A percentile compares a stretch with the other conserved stretches of the same genome.
Conservation (phyloP, 2,888 invertebrate genomes). For the Stratiomys singularior region DNA sequence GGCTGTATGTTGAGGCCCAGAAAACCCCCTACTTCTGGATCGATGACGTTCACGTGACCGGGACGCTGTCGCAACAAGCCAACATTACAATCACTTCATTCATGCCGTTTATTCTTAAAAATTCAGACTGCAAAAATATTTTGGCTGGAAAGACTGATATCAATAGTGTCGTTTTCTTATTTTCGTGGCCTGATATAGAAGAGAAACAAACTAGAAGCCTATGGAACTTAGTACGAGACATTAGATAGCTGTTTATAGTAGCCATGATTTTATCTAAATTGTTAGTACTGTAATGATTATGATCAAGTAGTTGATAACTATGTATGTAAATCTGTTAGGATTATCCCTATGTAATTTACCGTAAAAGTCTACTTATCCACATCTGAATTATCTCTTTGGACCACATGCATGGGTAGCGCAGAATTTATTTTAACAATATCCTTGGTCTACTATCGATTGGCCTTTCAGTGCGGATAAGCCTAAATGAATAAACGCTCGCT, state of each 20-base stretch:
- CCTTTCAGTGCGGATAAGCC: too few species aligned
- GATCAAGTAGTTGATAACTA: too few species aligned
- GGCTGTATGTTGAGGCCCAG: slow-evolving; percentile 71
- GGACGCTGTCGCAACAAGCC: slow-evolving; percentile 69
- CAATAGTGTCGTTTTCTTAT: slow-evolving; percentile 60
- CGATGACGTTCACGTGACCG: slow-evolving; percentile 84
- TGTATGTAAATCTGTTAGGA: too few species aligned
- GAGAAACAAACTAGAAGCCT: slow-evolving; percentile 65
- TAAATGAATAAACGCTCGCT: not conserved
- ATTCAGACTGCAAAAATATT: slow-evolving; percentile 53
- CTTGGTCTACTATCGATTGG: too few species aligned
- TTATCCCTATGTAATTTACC: too few species aligned
- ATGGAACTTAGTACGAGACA: slow-evolving; percentile 61
- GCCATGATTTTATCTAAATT: slow-evolving; percentile 11
- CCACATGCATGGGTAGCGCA: too few species aligned
- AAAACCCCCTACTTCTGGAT: slow-evolving; percentile 81
- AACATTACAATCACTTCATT: slow-evolving; percentile 67
- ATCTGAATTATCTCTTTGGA: too few species aligned
- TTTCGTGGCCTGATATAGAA: slow-evolving; percentile 64
- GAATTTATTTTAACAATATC: too few species aligned
- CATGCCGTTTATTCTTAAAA: slow-evolving; percentile 57
- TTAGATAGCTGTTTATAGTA: slow-evolving; percentile 41
- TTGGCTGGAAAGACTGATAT: slow-evolving; percentile 55
- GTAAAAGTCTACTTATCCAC: too few species aligned
- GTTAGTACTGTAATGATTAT: slow-evolving; percentile 1